These are phyloP conservation scores for Morelia viridis DNA, from an alignment of 2,797 vertebrate genomes.

Conservation along the genomic window DNA sequence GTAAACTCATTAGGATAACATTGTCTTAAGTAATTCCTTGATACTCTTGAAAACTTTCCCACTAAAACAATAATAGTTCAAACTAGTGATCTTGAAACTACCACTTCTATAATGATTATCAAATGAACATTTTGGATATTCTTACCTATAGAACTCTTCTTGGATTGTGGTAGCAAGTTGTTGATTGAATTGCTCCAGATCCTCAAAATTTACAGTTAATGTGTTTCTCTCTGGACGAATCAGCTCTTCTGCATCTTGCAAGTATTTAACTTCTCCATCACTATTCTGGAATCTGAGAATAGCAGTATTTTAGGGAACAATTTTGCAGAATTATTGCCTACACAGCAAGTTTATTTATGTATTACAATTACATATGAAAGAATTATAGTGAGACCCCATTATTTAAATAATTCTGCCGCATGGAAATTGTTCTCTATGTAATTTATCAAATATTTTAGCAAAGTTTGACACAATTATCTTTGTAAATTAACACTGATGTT, in stretches of 20 bases:
- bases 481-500: background rate
- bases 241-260: constrained; percentile 90
- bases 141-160: constrained; percentile 96
- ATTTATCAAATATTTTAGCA: background rate
- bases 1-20: background rate
- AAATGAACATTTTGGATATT: background rate
- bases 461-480: background rate
- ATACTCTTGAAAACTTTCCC: background rate
- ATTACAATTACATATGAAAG: background rate
- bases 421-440: background rate
- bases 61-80: background rate
- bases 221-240: constrained; percentile 97
- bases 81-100: background rate
- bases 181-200: constrained; percentile 96
- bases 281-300: constrained; percentile 84
- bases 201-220: constrained; percentile 86
- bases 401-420: background rate
- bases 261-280: constrained; percentile 93
- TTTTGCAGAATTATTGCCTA: background rate
- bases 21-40: background rate
- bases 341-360: background rate
- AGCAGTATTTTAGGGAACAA: accelerated
- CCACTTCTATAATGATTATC: background rate
- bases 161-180: constrained; percentile 96
- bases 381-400: background rate